Evolutionary conservation across 1,140 invertebrate genomes (phyloP).

Genomic region (Drosophila obscura): DNA sequence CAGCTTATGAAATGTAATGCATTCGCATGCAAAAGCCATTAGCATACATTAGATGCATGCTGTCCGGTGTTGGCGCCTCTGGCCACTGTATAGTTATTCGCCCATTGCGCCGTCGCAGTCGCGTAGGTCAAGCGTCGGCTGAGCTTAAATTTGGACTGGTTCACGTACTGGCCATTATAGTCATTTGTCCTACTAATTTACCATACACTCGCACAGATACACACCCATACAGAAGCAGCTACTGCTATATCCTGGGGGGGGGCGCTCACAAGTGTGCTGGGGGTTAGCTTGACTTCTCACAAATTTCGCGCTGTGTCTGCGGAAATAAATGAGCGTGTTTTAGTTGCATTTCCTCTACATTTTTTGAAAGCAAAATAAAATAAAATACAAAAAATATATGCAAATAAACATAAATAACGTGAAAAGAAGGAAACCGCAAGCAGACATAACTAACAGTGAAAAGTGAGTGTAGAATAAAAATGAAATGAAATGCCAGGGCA

Average conservation of each 20-base stretch:
- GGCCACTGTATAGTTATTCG: no score
- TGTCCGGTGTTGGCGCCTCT: no score
- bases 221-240: conserved; percentile 3
- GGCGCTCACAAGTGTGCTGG: conserved; percentile 47
- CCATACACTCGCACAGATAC: conserved; percentile 2
- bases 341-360: conserved; percentile 31
- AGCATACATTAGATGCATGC: conserved; percentile 17
- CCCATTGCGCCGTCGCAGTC: no score
- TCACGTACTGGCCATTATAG: conserved; percentile 38
- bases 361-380: conserved; percentile 39
- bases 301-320: conserved; percentile 55
- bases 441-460: conserved; percentile 79
- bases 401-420: conserved; percentile 74
- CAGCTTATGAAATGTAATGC: conserved; percentile 22
- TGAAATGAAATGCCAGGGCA: conserved; percentile 42
- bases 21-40: conserved; percentile 30
- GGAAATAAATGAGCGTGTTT: conserved; percentile 58
- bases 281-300: conserved; percentile 38
- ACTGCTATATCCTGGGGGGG: conserved; percentile 1
- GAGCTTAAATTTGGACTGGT: conserved; percentile 24
- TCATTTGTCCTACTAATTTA: conserved; percentile 62
- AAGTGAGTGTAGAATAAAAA: conserved; percentile 68
- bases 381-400: conserved; percentile 57
- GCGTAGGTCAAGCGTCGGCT: no score
- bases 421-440: conserved; percentile 69